Percentiles rank a stretch among this genome's conserved stretches.
phyloP scores from a whole-genome alignment of 2,113 vertebrate genomes.

The Charina bottae region DNA sequence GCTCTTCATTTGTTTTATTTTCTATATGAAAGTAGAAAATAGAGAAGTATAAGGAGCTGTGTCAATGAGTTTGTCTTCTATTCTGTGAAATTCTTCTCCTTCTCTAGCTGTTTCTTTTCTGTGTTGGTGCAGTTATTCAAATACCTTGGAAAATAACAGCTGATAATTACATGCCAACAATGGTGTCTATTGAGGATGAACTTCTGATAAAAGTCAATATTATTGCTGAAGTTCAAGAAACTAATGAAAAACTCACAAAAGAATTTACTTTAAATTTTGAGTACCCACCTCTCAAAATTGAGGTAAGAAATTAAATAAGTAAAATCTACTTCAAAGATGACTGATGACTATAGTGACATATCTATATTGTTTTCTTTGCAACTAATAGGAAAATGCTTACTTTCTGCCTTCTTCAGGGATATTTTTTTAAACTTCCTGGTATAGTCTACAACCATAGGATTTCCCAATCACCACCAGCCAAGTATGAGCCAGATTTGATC shows the following conservation, averaged over 20 bases:
- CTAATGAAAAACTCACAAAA: slow-evolving; percentile 48
- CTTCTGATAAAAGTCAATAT: slow-evolving; percentile 54
- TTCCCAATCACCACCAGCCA: not conserved
- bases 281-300: slow-evolving; percentile 65
- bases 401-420: not conserved
- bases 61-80: fast-evolving
- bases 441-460: not conserved
- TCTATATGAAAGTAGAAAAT: not conserved
- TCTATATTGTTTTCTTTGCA: not conserved
- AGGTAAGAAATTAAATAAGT: slow-evolving; percentile 57
- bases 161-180: not conserved
- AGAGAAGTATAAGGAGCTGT: not conserved
- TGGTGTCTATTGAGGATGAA: slow-evolving; percentile 54
- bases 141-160: slow-evolving; percentile 60
- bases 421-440: not conserved
- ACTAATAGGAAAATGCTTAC: not conserved
- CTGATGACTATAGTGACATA: not conserved
- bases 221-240: slow-evolving; percentile 48
- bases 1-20: not conserved
- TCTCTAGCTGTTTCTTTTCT: not conserved
- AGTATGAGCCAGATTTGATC: not conserved
- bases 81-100: not conserved
- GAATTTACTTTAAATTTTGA: slow-evolving; percentile 41
- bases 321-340: not conserved
- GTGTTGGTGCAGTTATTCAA: slow-evolving; percentile 47